Conservation (phyloP, 92 coral and sea anemone species). For the Micromussa lordhowensis region DNA sequence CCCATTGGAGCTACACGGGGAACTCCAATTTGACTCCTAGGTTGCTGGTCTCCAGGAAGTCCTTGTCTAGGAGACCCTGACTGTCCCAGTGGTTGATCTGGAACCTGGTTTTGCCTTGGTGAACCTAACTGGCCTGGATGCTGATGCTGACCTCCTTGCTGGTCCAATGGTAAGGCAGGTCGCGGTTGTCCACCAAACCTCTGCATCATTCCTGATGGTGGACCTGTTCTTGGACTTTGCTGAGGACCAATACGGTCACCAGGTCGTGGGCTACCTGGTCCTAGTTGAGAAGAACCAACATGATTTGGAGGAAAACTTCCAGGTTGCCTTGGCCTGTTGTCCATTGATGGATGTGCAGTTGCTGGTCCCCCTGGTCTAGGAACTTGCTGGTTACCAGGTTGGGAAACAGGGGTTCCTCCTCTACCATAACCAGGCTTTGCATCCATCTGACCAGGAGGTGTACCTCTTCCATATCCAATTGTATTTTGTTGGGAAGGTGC, state of each 20-base stretch:
- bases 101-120: conserved; percentile 25
- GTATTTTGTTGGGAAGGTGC: conserved; percentile 55
- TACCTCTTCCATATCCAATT: conserved; percentile 39
- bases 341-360: conserved; percentile 14
- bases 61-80: conserved; percentile 16
- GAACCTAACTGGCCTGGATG: conserved; percentile 46
- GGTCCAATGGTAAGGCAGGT: conserved; percentile 32
- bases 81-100: conserved; percentile 3
- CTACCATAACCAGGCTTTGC: conserved; percentile 49
- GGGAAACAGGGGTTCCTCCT: conserved; percentile 14
- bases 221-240: conserved; percentile 37
- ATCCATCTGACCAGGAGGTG: conserved; percentile 49
- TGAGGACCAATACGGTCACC: conserved; percentile 38
- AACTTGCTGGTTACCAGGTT: conserved; percentile 30
- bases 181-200: conserved; percentile 43
- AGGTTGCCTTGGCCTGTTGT: conserved; percentile 38
- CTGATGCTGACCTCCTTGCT: conserved; percentile 48
- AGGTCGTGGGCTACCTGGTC: conserved; percentile 40
- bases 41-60: conserved; percentile 9
- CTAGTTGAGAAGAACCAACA: conserved; percentile 37
- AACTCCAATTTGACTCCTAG: conserved; percentile 20
- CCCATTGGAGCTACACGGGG: conserved; percentile 20
- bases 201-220: conserved; percentile 26
- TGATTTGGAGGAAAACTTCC: conserved; percentile 41
- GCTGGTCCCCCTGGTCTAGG: conserved; percentile 36